Conservation (phyloP, 2,888 invertebrate genomes). For the Phragmatobia fuliginosa region DNA sequence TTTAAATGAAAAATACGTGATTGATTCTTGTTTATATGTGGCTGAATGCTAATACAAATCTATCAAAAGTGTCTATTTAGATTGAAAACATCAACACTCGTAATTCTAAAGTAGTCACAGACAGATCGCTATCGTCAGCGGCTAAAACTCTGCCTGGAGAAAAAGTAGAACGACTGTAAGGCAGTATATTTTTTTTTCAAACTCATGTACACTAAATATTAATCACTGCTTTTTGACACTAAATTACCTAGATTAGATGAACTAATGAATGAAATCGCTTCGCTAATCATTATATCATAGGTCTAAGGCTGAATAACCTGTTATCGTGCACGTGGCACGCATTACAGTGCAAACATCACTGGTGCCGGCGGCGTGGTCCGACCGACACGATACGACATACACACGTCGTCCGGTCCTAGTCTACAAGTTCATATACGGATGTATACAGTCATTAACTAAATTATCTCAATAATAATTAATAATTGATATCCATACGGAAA, state of each 20-base stretch:
- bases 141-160: background rate
- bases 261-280: slow-evolving; percentile 26
- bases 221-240: background rate
- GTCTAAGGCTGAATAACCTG: slow-evolving; percentile 73
- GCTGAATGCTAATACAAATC: background rate
- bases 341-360: slow-evolving; percentile 61
- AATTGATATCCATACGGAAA: background rate
- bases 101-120: background rate
- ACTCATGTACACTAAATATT: background rate
- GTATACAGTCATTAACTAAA: background rate
- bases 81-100: background rate
- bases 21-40: background rate
- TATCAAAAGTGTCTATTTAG: background rate
- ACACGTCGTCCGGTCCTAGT: slow-evolving; percentile 15
- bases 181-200: background rate
- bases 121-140: background rate
- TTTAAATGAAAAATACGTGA: too few species aligned
- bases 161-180: background rate
- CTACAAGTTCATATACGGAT: slow-evolving; percentile 13
- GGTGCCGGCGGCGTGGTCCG: slow-evolving; percentile 44
- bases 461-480: background rate
- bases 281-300: slow-evolving; percentile 34
- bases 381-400: slow-evolving; percentile 34
- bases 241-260: too few species aligned
- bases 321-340: slow-evolving; percentile 75